These are phyloP conservation scores for Passer domesticus DNA, from an alignment of 2,113 vertebrate species.

Conservation along the genomic window DNA sequence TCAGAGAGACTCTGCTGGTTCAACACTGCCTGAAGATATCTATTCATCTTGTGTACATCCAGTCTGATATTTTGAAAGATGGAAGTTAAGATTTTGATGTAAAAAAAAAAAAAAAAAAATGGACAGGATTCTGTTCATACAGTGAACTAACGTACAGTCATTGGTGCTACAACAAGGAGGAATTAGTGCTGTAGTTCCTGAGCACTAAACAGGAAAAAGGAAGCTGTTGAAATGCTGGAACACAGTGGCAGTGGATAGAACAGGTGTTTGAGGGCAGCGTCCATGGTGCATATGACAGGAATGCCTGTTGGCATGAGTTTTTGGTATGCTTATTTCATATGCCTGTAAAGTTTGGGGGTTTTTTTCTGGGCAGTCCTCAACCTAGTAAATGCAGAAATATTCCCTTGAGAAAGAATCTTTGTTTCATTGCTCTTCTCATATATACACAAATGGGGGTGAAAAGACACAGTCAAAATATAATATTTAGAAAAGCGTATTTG, in stretches of 20 bases:
- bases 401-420: background rate
- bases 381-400: background rate
- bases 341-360: background rate
- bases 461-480: background rate
- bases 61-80: conserved; percentile 36
- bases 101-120: background rate
- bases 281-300: fast-evolving
- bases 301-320: fast-evolving
- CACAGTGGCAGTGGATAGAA: background rate
- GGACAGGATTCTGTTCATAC: conserved; percentile 17
- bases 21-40: conserved; percentile 39
- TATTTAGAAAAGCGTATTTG: background rate
- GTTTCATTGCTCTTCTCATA: background rate
- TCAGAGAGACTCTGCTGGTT: conserved; percentile 26
- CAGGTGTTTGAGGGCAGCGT: background rate
- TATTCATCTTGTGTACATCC: conserved; percentile 27
- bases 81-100: background rate
- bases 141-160: background rate
- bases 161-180: background rate
- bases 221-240: background rate
- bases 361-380: background rate
- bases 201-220: background rate
- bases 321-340: background rate
- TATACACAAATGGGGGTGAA: background rate
- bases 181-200: background rate